phyloP scores from a whole-genome alignment of 2,797 vertebrate species.

The Thripadectes ignobilis region DNA sequence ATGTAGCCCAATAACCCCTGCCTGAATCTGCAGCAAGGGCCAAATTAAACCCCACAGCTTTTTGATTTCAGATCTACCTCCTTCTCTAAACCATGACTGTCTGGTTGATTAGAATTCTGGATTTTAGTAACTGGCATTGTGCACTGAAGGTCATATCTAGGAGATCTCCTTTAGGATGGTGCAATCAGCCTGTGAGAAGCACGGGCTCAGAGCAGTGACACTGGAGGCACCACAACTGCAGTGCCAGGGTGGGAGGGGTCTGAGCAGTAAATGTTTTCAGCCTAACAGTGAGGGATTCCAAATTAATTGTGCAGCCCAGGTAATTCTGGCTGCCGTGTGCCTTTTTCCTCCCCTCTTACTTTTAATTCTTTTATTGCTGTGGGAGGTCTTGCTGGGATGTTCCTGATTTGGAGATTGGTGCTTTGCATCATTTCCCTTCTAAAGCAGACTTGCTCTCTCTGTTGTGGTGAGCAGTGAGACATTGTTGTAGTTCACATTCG shows the following conservation, averaged over 20 bases:
- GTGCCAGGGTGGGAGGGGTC: neutral
- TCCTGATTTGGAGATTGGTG: neutral
- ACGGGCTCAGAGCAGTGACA: neutral
- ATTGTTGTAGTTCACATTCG: conserved; percentile 25
- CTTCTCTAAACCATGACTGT: neutral
- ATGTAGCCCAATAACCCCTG: neutral
- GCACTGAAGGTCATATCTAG: neutral
- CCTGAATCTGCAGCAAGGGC: neutral
- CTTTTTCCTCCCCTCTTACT: neutral
- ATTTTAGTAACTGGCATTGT: neutral
- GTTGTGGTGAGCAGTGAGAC: conserved; percentile 29
- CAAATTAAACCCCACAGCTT: neutral
- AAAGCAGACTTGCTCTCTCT: conserved; percentile 18
- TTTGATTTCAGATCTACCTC: neutral
- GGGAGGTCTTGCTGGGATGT: conserved; percentile 31
- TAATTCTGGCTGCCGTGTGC: neutral
- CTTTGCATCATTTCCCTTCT: conserved; percentile 29
- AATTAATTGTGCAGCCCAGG: neutral
- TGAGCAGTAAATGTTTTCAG: neutral
- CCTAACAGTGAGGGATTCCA: neutral
- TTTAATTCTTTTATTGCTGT: neutral
- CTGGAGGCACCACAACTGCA: neutral
- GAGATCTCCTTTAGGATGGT: neutral
- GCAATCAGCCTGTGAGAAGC: neutral
- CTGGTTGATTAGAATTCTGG: neutral